These are phyloP conservation scores for Actinostola sp. DNA, from an alignment of 92 coral and sea anemone species.

Conservation along the genomic window DNA sequence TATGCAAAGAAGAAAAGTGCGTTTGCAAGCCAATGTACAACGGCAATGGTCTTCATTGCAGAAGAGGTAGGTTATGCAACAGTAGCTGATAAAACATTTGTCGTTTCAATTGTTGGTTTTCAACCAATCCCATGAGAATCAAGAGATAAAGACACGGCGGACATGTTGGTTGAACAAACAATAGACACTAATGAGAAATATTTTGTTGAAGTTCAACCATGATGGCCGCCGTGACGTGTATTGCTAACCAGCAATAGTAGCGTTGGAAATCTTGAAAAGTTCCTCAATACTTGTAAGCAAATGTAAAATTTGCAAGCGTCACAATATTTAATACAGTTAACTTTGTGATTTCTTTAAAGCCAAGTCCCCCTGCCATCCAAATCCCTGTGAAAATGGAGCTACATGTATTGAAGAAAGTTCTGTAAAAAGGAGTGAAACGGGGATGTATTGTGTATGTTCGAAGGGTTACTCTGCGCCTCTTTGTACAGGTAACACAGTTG, in stretches of 20 bases:
- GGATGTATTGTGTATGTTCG: constrained; percentile 89
- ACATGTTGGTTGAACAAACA: too few relatives aligned
- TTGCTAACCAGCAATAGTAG: too few relatives aligned
- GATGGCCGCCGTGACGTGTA: too few relatives aligned
- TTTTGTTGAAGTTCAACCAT: too few relatives aligned
- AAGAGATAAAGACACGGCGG: too few relatives aligned
- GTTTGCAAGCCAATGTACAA: constrained; percentile 58
- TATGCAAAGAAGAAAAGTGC: constrained; percentile 58
- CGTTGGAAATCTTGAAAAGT: too few relatives aligned
- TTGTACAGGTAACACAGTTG: too few relatives aligned
- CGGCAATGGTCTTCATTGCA: constrained; percentile 67
- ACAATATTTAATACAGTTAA: neutral
- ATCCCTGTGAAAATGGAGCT: constrained; percentile 97
- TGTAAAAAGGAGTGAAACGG: constrained; percentile 30
- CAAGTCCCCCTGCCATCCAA: constrained; percentile 82
- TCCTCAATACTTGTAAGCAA: too few relatives aligned
- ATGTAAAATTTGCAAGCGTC: too few relatives aligned
- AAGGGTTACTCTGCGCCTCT: constrained; percentile 86
- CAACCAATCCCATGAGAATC: too few relatives aligned
- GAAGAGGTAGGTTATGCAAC: constrained; percentile 40
- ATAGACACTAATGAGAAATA: too few relatives aligned
- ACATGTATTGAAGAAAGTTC: constrained; percentile 72
- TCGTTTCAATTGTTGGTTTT: neutral
- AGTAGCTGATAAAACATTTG: neutral
- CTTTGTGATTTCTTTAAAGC: constrained; percentile 14